Percentiles rank a stretch among this genome's conserved stretches.
These are phyloP conservation scores for Spicauda simplicius DNA, from an alignment of 2,888 invertebrate genomes.

Conservation along the genomic window DNA sequence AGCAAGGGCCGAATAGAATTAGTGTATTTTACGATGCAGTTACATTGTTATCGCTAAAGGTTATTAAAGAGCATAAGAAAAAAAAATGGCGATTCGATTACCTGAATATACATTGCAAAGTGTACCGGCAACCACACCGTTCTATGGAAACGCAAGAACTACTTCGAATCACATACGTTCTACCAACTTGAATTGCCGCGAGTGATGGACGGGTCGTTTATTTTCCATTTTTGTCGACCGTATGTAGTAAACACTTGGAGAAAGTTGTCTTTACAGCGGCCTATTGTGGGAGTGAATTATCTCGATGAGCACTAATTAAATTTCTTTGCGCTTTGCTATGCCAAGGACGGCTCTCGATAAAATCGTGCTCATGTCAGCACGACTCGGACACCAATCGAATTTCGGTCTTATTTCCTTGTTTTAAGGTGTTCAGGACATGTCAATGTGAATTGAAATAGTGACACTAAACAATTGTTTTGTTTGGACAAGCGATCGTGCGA, in stretches of 20 bases:
- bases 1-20: too few relatives aligned
- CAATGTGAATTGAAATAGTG: slow-evolving; percentile 14
- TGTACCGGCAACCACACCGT: too few relatives aligned
- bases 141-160: too few relatives aligned
- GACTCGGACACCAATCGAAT: slow-evolving; percentile 10
- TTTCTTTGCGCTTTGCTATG: slow-evolving; percentile 71
- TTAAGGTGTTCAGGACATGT: slow-evolving; percentile 3
- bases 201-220: too few relatives aligned
- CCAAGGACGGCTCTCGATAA: slow-evolving; percentile 48
- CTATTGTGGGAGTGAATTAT: slow-evolving; percentile 75
- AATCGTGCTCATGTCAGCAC: slow-evolving; percentile 18
- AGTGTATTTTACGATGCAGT: too few relatives aligned
- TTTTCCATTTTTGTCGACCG: neutral
- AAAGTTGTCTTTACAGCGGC: slow-evolving; percentile 67
- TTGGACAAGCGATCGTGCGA: slow-evolving; percentile 57
- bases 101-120: too few relatives aligned
- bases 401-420: slow-evolving; percentile 3
- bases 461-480: slow-evolving; percentile 60
- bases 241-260: slow-evolving; percentile 39
- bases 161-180: too few relatives aligned
- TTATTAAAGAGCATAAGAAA: too few relatives aligned
- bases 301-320: slow-evolving; percentile 76
- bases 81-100: too few relatives aligned
- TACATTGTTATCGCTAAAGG: too few relatives aligned
- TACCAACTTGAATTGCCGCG: too few relatives aligned